Base-by-base conservation (phyloP, 2,113 vertebrate species). In the Bolborhynchus lineola region DNA sequence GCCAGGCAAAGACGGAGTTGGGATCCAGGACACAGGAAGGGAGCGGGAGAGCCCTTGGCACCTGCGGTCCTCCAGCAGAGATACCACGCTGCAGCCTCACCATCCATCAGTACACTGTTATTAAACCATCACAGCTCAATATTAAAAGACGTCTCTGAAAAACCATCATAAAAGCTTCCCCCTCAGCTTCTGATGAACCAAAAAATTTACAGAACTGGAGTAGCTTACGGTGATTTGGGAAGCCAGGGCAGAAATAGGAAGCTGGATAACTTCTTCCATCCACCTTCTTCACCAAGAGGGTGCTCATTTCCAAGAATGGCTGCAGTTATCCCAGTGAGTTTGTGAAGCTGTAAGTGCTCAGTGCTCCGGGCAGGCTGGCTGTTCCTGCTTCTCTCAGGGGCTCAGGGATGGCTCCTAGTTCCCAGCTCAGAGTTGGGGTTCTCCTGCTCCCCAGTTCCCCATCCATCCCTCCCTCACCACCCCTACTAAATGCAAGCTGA, bases 1-100 rank as follows among this genome's bases (percentile, higher is more conserved):
- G 63, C 18, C 2, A 1, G 39, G 35, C 81, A 82, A 71, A 59
- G 60, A 64, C 3, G 2, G 42, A 59, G 20, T 0, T 81, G 31
- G 18, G 24, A 49, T 44, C 12, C 1, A 4, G 49, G 67, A 70
- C 44, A 31, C 0, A 0, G 33, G 21, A 76, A 14, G 26, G 12
- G 10, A 86, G 19, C 17, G 3, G 5, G 24, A 69, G 29, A 79
- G n/a, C 10, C 33, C 53, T 16, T 57, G 46, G 70, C 49, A 90
- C n/a, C 33, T 33, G 11, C 44, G 41, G 47, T 76, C 18, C 44
- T 88, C 47, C 72, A 67, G 29, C 60, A 68, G 37, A 25, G 46
- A 70, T n/a, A 59, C 7, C 3, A 1, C 31, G 39, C 42, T 55
- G 85, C 53, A 93, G 82, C 24, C 25, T 16, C 46, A 26, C 11